Conservation (phyloP, 2,797 vertebrate species). For the Cheirogaleus major region DNA sequence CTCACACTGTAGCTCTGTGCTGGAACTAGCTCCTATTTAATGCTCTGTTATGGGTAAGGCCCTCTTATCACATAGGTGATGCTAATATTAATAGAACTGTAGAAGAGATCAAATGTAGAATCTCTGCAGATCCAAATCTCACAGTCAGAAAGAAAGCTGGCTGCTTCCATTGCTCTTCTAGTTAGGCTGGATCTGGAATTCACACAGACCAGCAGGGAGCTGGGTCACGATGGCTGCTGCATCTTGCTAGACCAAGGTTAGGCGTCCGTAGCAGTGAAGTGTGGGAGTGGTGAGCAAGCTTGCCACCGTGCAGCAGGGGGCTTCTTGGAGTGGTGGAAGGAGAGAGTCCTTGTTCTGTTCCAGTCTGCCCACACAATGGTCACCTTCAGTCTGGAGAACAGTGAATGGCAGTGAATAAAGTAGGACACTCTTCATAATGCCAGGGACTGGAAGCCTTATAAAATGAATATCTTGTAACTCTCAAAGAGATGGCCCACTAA, state of each 20-base stretch:
- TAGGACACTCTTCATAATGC: background rate
- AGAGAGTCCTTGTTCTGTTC: background rate
- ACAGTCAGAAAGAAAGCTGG: background rate
- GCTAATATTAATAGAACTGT: too few species aligned
- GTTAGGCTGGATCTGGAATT: background rate
- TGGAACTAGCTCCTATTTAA: background rate
- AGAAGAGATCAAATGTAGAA: background rate
- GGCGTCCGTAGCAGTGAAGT: background rate
- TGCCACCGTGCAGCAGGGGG: background rate
- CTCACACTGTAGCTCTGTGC: background rate
- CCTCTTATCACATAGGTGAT: background rate
- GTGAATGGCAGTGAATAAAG: background rate
- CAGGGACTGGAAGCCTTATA: background rate
- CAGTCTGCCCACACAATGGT: background rate
- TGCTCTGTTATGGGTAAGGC: background rate
- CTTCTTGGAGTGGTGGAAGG: background rate
- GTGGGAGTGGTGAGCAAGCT: background rate
- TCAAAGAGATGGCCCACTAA: background rate
- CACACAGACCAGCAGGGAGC: background rate
- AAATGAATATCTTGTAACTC: background rate
- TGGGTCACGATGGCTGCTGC: background rate
- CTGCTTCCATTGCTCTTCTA: background rate
- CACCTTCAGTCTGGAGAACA: background rate
- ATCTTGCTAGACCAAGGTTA: too few species aligned
- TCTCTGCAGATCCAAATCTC: background rate